Conservation (phyloP, 2,888 invertebrate genomes). For the Troilus luridus region DNA sequence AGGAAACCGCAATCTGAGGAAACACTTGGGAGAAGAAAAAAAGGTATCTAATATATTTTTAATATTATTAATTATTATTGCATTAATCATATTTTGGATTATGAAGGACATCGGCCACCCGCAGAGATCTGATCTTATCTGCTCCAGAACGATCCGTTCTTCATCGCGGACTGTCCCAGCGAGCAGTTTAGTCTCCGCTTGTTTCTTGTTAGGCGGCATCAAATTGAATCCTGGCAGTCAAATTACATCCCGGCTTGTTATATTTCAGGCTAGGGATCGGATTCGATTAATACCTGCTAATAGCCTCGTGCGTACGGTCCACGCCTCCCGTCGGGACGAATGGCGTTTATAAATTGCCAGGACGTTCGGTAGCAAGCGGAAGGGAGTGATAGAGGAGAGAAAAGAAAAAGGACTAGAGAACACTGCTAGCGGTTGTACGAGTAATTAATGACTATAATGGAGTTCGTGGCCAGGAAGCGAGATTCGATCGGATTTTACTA, state of each 20-base stretch:
- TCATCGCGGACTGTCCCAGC: background rate
- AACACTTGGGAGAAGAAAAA: too few species aligned
- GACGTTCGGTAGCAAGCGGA: background rate
- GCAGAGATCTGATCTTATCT: background rate
- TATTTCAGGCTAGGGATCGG: slow-evolving; percentile 18
- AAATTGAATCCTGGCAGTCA: slow-evolving; percentile 23
- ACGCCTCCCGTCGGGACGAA: background rate
- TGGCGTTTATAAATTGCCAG: background rate
- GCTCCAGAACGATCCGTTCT: background rate
- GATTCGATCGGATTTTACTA: background rate
- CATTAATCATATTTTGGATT: background rate
- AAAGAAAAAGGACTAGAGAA: background rate
- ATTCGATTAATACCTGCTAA: slow-evolving; percentile 33
- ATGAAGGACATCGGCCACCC: background rate
- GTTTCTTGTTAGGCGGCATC: background rate
- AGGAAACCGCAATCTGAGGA: too few species aligned
- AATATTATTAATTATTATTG: background rate
- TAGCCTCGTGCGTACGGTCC: background rate
- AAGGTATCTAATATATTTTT: background rate
- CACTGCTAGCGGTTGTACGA: background rate
- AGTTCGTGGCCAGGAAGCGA: background rate
- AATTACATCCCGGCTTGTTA: slow-evolving; percentile 12
- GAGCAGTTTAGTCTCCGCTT: background rate
- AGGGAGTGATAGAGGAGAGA: background rate
- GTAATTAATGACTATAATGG: background rate